Base-by-base conservation (phyloP, 2,113 vertebrate genomes). In the Parotia lawesii region DNA sequence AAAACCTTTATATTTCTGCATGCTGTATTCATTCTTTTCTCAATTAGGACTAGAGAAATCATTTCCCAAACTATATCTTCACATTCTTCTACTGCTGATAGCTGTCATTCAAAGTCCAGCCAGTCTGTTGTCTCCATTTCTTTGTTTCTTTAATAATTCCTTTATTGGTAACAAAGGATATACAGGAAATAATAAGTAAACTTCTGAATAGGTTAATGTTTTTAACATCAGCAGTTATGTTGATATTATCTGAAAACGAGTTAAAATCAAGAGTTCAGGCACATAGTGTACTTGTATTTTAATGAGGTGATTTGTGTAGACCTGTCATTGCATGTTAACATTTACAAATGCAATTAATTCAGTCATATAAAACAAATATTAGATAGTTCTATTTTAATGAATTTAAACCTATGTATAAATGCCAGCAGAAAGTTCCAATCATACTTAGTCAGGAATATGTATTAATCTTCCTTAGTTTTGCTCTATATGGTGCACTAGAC, bases 401-500 rank as follows among this genome's bases (percentile, higher is more conserved):
- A 97, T 97, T 96, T 90, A 97, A 98, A 97, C 96, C 94, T 97
- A 98, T 96, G 93, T 94, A 93, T 35, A 78, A 97, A 96, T 94
- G 93, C 91, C 86, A 97, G 96, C 97, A 98, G 98, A 97, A 99
- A 98, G 90, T 91, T 88, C 89, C 78, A 97, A 95, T 98, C 98
- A 98, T 95, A 97, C 85, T 96, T 97, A 98, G 97, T 98, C 96
- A 97, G 89, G 87, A 91, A 92, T 69, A 87, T 78, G 92, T 92
- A 98, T 99, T 98, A 94, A 98, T 98, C 97, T 96, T 97, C 90
- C 85, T 98, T 98, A 97, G 80, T 94, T 97, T 96, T 90, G 48
- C 84, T 97, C 97, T 97, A 91, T 94, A 97, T 94, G 95, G 81
- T 96, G 92, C 90, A 96, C 97, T 96, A 96, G 96, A 96, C 95